phyloP scores from a whole-genome alignment of 2,113 vertebrate genomes.

The Channa argus region DNA sequence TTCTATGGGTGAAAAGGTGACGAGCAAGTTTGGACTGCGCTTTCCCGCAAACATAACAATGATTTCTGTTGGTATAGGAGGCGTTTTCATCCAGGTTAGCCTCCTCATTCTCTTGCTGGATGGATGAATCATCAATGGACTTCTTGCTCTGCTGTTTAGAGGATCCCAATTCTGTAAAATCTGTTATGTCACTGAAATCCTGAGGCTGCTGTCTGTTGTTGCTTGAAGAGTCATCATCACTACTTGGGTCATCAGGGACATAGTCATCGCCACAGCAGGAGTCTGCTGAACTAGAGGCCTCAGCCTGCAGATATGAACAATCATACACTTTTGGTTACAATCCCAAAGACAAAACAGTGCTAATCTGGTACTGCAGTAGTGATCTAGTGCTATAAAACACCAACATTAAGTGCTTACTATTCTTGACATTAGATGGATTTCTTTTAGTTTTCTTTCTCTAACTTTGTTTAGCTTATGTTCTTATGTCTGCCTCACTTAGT shows the following conservation, averaged over 20 bases:
- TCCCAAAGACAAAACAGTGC: neutral
- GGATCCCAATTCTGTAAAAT: neutral
- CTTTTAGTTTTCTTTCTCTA: too few species aligned
- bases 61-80: constrained; percentile 28
- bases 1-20: constrained; percentile 51
- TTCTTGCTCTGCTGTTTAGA: neutral
- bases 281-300: constrained; percentile 17
- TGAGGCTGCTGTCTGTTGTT: neutral
- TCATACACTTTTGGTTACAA: neutral
- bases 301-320: constrained; percentile 23
- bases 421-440: too few species aligned
- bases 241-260: neutral
- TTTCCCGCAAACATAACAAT: constrained; percentile 65
- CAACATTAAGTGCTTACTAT: too few species aligned
- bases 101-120: neutral
- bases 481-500: too few species aligned
- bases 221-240: neutral
- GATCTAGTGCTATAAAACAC: neutral
- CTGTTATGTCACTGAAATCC: neutral
- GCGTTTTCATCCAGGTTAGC: neutral
- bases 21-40: constrained; percentile 43
- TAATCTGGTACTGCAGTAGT: neutral
- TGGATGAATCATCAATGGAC: accelerated
- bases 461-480: too few species aligned
- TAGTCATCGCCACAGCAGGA: constrained; percentile 19